Percentiles rank a stretch among this genome's conserved stretches.
Conservation (phyloP, 2,113 vertebrate genomes). For the Pristiophorus japonicus region DNA sequence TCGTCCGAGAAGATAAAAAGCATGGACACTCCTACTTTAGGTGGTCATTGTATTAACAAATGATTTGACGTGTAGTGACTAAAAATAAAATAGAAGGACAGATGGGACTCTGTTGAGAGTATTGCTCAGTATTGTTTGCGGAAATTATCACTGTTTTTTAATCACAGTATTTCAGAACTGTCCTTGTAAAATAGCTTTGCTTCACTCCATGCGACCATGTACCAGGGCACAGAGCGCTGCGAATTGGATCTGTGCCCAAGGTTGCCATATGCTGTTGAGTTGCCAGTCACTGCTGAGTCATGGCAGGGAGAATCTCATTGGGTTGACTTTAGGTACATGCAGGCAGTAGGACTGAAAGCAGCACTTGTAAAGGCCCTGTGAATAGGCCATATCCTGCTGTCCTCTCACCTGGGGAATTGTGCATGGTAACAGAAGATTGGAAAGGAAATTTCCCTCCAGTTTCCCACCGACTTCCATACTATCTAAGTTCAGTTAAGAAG, state of each 20-base stretch:
- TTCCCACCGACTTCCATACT: not conserved
- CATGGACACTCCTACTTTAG: not conserved
- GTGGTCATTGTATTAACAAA: not conserved
- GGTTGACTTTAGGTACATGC: not conserved
- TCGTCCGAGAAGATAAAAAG: not conserved
- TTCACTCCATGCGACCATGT: not conserved
- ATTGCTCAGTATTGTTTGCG: not conserved
- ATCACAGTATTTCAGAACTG: not conserved
- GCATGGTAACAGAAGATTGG: not conserved
- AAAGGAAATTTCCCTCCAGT: not conserved
- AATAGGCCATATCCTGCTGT: not conserved
- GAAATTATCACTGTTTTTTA: constrained; percentile 8
- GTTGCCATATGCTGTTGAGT: constrained; percentile 18
- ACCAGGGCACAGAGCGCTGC: not conserved
- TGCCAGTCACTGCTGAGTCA: not conserved
- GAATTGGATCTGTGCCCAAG: not conserved
- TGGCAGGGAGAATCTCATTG: not conserved
- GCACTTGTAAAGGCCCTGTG: too few species aligned
- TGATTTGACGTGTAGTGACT: not conserved
- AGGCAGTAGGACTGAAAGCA: not conserved
- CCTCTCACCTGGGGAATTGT: not conserved
- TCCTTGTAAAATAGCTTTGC: not conserved
- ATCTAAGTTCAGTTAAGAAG: not conserved
- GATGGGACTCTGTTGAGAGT: not conserved
- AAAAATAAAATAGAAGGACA: not conserved